Conservation (phyloP, 2,113 vertebrate species). For the Myiozetetes cayanensis region DNA sequence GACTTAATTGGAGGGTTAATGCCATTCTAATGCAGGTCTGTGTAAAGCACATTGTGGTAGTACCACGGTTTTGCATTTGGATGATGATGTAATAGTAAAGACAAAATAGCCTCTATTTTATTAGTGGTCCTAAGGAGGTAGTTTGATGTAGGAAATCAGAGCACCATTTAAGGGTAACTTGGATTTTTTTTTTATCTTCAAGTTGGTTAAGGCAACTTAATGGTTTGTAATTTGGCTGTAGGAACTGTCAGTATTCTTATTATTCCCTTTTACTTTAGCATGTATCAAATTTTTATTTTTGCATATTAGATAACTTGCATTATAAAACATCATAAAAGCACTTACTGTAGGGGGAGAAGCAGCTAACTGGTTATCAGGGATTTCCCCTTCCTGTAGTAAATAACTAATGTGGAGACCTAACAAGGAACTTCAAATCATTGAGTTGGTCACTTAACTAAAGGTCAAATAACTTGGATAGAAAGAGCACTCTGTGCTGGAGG, state of each 20-base stretch:
- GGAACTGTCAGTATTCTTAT: not conserved
- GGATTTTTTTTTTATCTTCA: not conserved
- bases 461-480: not conserved
- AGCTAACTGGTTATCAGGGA: not conserved
- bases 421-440: not conserved
- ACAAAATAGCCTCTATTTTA: not conserved
- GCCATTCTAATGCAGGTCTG: not conserved
- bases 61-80: not conserved
- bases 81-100: not conserved
- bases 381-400: not conserved
- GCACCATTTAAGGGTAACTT: not conserved
- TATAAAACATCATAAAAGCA: not conserved
- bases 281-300: not conserved
- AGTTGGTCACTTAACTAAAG: not conserved
- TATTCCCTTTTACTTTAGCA: not conserved
- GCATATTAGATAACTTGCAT: not conserved
- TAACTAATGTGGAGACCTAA: not conserved
- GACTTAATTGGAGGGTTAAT: slow-evolving; percentile 55
- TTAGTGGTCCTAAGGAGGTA: not conserved
- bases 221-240: not conserved
- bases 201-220: not conserved
- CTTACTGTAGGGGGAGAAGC: not conserved
- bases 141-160: slow-evolving; percentile 32
- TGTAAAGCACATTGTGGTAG: not conserved
- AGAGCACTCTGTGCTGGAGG: not conserved